Evolutionary conservation across 2,888 invertebrate species (phyloP).

Genomic region (Cynaeus angustus): DNA sequence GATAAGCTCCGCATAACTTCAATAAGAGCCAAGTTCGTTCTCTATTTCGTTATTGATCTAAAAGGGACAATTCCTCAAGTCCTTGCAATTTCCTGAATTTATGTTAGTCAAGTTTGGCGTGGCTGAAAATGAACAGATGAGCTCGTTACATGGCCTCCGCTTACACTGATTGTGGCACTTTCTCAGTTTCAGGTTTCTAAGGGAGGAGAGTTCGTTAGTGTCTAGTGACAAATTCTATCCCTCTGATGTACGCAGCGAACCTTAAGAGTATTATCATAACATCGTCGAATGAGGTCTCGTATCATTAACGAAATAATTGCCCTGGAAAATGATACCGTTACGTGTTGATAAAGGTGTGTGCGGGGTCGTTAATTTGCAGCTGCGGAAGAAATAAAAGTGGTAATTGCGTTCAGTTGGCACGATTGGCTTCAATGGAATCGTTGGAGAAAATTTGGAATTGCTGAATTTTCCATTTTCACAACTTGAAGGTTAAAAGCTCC

Average conservation of each 20-base stretch:
- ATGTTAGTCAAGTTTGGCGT: conserved; percentile 24
- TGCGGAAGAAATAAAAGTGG: background rate
- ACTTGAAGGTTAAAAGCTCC: no score
- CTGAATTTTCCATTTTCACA: no score
- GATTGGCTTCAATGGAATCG: no score
- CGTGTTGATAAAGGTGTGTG: background rate
- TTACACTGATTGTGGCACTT: conserved; percentile 50
- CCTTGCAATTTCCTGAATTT: conserved; percentile 45
- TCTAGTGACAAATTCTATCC: conserved; percentile 49
- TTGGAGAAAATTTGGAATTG: no score
- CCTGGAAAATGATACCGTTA: conserved; percentile 48
- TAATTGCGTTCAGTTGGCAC: conserved; percentile 2
- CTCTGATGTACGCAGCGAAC: conserved; percentile 36
- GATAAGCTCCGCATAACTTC: conserved; percentile 31
- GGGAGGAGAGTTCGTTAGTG: conserved; percentile 51
- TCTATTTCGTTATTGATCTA: conserved; percentile 17
- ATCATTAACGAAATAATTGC: conserved; percentile 53
- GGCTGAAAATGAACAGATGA: conserved; percentile 45
- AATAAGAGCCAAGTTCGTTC: background rate
- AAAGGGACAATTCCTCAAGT: conserved; percentile 31
- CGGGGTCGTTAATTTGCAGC: background rate
- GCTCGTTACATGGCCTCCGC: conserved; percentile 48
- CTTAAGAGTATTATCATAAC: conserved; percentile 51
- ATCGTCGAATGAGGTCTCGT: conserved; percentile 51
- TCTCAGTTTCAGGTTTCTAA: conserved; percentile 53